Base-by-base conservation (phyloP, 2,888 invertebrate species). In the Drosophila infuscata region DNA sequence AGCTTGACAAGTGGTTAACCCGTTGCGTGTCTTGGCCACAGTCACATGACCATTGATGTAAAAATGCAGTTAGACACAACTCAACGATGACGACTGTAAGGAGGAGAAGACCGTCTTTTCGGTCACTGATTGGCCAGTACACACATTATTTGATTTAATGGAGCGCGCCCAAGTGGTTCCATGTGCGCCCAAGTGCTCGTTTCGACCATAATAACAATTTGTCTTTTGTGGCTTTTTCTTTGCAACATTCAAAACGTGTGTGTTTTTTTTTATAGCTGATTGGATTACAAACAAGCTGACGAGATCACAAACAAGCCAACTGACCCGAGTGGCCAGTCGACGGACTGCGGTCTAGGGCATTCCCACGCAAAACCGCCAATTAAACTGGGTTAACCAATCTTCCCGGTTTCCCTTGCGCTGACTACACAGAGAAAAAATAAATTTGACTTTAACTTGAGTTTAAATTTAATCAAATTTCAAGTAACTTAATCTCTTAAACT, bases 11-110 rank as follows among this genome's bases (percentile, higher is more conserved):
- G 77, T 75, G 70, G 69, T 70, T 66, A 82, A 81, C 78, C 67
- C 67, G 79, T 79, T 79, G 79, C 81, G 66, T 73, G 62, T 57
- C 72, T 76, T 76, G 63, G 59, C 46, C 70, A 33, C 49, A 43
- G 56, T 38, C 77, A 76, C 80, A 79, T 88, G 76, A 66, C 85
- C 89, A 82, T 80, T 89, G 88, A 89, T 89, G 89, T 88, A 85
- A 84, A 89, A 84, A 80, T 89, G 82, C 89, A 84, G 85, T 85
- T 85, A 85, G 82, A 56, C 72, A 61, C 70, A 79, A 59, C 61
- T 65, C 61, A 48, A 74, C 58, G 54, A 54, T 73, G 49, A 71
- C 52, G 29, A 41, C 46, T 30, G 43, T 12, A 15, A 46, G 59
- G 5, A 59, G 43, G 43, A 51, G 65, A 38, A 51, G 25, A 15